phyloP scores from a whole-genome alignment of 92 coral and sea anemone genomes.

The Diadumene lineata region DNA sequence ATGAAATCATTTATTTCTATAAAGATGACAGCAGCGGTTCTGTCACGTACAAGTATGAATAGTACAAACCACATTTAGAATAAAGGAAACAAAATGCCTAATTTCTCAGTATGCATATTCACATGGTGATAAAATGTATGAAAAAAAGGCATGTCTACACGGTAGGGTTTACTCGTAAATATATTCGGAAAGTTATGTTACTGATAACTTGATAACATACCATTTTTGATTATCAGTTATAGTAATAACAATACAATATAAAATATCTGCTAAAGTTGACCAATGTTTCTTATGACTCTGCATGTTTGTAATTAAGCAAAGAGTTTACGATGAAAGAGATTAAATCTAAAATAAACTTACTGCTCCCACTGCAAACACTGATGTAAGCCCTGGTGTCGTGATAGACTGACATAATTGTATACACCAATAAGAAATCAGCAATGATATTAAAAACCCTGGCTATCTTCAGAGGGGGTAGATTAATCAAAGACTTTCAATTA shows the following conservation, averaged over 20 bases:
- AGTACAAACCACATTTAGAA: too few species aligned
- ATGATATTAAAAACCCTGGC: not conserved
- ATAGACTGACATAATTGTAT: not conserved
- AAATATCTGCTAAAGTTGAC: not conserved
- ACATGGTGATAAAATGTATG: too few species aligned
- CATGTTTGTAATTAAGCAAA: not conserved
- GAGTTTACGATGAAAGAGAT: not conserved
- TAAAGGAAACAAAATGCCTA: too few species aligned
- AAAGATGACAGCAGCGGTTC: not conserved
- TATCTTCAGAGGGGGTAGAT: constrained; percentile 5
- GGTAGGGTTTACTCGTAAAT: too few species aligned
- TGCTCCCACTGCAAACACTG: not conserved
- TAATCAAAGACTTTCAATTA: not conserved
- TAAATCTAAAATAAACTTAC: not conserved
- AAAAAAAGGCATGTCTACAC: too few species aligned
- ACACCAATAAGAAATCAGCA: not conserved
- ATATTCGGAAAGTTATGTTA: too few species aligned
- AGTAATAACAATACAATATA: not conserved
- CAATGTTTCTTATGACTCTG: not conserved
- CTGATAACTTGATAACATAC: too few species aligned
- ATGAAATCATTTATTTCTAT: not conserved
- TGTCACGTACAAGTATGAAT: not conserved
- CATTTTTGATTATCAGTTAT: too few species aligned
- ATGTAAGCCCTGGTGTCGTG: not conserved
- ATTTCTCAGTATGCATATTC: too few species aligned